phyloP scores from a whole-genome alignment of 2,113 vertebrate species.

The Gasterosteus nipponicus region DNA sequence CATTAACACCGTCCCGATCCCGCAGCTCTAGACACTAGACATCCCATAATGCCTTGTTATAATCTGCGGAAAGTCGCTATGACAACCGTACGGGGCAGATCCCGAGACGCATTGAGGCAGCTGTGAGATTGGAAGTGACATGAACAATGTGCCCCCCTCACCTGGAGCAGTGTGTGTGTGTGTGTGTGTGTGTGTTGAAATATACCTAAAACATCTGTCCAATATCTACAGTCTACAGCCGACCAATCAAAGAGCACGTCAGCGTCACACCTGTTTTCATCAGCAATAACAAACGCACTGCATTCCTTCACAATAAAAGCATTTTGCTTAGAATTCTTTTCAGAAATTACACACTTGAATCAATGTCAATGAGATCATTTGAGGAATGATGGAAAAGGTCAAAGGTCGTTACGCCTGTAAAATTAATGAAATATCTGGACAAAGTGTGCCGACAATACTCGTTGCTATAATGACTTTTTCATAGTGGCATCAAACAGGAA shows the following conservation, averaged over 20 bases:
- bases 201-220: background rate
- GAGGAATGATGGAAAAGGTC: background rate
- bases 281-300: background rate
- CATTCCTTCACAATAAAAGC: background rate
- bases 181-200: background rate
- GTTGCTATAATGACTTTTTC: background rate
- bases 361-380: background rate
- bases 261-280: background rate
- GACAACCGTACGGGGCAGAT: slow-evolving; percentile 60
- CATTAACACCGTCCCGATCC: slow-evolving; percentile 55
- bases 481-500: background rate
- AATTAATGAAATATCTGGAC: too few species aligned
- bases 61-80: slow-evolving; percentile 64
- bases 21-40: slow-evolving; percentile 45
- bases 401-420: background rate
- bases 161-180: slow-evolving; percentile 18
- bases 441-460: background rate
- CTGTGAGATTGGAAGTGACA: slow-evolving; percentile 60
- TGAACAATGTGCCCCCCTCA: slow-evolving; percentile 31
- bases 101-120: slow-evolving; percentile 49
- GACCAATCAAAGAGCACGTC: background rate
- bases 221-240: background rate
- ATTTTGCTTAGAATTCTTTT: too few species aligned
- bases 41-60: slow-evolving; percentile 71
- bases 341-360: background rate